Percentiles rank a stretch among this genome's conserved stretches.
Evolutionary conservation across 2,797 vertebrate species (phyloP).

Genomic region (Sebastiscus tertius): DNA sequence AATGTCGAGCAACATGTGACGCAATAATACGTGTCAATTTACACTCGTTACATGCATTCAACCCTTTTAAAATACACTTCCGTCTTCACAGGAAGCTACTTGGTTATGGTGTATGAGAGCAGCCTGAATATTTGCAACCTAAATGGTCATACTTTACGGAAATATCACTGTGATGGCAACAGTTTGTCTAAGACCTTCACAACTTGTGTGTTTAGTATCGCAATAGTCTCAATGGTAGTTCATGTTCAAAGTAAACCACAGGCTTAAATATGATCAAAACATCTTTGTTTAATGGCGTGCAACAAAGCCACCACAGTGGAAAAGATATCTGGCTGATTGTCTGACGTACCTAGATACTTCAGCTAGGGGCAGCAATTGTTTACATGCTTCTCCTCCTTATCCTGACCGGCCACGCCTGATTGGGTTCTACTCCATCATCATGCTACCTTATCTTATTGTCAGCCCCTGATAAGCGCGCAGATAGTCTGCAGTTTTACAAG

Average conservation of each 20-base stretch:
- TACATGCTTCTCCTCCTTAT: constrained; percentile 56
- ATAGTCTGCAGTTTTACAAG: constrained; percentile 56
- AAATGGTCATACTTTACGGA: not conserved
- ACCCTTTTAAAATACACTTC: too few species aligned
- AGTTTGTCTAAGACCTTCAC: not conserved
- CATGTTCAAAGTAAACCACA: not conserved
- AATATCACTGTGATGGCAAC: not conserved
- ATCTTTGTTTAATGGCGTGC: not conserved
- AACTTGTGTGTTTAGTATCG: not conserved
- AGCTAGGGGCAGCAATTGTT: constrained; percentile 49
- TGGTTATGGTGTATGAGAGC: too few species aligned
- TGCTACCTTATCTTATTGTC: constrained; percentile 63
- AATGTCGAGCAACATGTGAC: too few species aligned
- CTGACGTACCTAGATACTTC: constrained; percentile 37
- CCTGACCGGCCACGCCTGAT: constrained; percentile 53
- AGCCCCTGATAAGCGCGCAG: constrained; percentile 54
- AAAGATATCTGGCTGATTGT: constrained; percentile 26
- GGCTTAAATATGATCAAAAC: constrained; percentile 11
- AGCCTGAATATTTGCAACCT: not conserved
- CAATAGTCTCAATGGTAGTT: not conserved
- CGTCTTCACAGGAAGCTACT: too few species aligned
- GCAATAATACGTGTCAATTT: too few species aligned
- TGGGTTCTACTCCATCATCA: constrained; percentile 61
- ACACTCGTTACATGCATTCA: too few species aligned
- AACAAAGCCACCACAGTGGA: constrained; percentile 4